phyloP scores from a whole-genome alignment of 2,888 invertebrate genomes.

The Plagodis dolabraria region DNA sequence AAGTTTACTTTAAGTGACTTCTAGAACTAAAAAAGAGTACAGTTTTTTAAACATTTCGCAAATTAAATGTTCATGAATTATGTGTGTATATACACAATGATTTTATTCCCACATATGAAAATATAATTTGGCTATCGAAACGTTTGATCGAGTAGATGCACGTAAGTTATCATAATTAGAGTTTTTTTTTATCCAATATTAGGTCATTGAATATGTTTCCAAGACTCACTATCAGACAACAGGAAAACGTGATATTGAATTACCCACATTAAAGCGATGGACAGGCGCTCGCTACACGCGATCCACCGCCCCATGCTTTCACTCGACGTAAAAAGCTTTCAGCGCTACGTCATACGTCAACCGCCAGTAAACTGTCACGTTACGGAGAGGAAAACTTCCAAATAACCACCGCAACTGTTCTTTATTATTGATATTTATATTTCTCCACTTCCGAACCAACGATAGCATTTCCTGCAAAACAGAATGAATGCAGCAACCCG shows the following conservation, averaged over 20 bases:
- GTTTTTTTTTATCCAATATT: no score
- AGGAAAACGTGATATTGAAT: slow-evolving; percentile 39
- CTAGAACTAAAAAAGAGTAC: no score
- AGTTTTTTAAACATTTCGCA: no score
- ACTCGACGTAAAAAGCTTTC: slow-evolving; percentile 27
- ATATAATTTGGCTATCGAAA: no score
- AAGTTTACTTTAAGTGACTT: no score
- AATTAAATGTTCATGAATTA: no score
- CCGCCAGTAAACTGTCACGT: slow-evolving; percentile 20
- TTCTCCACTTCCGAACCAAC: slow-evolving; percentile 24
- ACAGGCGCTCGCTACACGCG: slow-evolving; percentile 20
- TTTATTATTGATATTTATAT: slow-evolving; percentile 1
- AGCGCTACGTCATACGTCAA: slow-evolving; percentile 29
- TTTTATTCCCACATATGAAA: no score
- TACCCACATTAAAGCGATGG: slow-evolving; percentile 32
- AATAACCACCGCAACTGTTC: slow-evolving; percentile 5
- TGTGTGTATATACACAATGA: no score
- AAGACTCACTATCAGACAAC: not conserved
- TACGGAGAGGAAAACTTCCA: slow-evolving; percentile 20
- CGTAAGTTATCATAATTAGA: no score
- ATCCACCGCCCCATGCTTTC: slow-evolving; percentile 10
- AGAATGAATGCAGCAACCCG: slow-evolving; percentile 37
- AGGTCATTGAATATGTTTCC: no score
- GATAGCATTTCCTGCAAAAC: slow-evolving; percentile 30
- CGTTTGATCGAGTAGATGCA: no score